Base-by-base conservation (phyloP, 2,888 invertebrate genomes). In the Germaria angustata region DNA sequence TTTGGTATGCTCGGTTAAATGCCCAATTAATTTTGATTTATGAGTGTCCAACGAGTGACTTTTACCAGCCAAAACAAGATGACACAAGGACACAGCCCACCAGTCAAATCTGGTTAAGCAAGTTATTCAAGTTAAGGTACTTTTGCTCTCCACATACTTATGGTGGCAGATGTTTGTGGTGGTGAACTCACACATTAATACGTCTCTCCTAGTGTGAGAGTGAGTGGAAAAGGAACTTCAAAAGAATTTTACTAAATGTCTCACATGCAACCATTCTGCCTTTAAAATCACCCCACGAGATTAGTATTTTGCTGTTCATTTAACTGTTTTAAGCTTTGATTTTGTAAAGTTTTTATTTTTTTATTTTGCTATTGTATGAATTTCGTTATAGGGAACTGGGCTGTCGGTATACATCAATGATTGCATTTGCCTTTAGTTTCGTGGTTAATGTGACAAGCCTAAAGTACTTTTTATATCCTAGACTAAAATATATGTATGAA, bases 11-110 rank as follows among this genome's bases (percentile, higher is more conserved):
- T 82, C 75, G 79, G 75, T 82, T 76, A 82, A 79, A 75, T 82
- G 82, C 65, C 79, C 82, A 79, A 82, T 82, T 82, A 82, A 75
- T 79, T 82, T 82, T 79, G 82, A 79, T 79, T 82, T 82, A 82
- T 79, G 82, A 71, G 65, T 65, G 49, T 76, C 69, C n/a, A 20
- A 69, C 69, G 36, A 75, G 68, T 63, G 69, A 55, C 49, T 76
- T 65, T 53, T 69, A 24, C 39, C 57, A 76, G 65, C 36, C 75
- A 39, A 36, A 49, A 75, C 66, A 61, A 61, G 28, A 51, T 39
- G 34, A 72, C 41, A 77, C 63, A 68, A 39, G 53, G 22, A 66
- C 39, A 32, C 36, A 49, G 49, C 20, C 59, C 51, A 36, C 28
- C 57, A 39, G 17, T 51, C 22, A 36, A 66, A 46, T 28, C 24